Conservation (phyloP, 2,888 invertebrate genomes). For the Poecilus cupreus region DNA sequence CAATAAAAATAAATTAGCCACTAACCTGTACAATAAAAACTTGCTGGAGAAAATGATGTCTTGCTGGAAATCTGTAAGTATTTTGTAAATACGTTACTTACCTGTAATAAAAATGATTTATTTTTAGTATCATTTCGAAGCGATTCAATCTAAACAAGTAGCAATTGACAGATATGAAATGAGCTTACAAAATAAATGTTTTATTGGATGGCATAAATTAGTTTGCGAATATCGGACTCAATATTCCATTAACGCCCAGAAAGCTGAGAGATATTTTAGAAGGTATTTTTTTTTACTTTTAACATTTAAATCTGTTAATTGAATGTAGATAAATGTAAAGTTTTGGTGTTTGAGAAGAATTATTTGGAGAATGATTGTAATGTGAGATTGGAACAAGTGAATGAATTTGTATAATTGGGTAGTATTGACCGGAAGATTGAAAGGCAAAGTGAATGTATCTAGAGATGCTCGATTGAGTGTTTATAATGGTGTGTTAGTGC, state of each 20-base stretch:
- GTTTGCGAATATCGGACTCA: slow-evolving; percentile 66
- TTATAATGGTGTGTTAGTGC: too few relatives aligned
- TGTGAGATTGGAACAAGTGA: too few relatives aligned
- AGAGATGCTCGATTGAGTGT: too few relatives aligned
- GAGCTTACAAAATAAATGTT: slow-evolving; percentile 66
- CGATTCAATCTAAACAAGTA: slow-evolving; percentile 78
- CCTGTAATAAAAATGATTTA: background rate
- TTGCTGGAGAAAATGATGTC: background rate
- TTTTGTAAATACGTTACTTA: background rate
- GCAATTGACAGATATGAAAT: slow-evolving; percentile 84
- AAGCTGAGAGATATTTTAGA: slow-evolving; percentile 73
- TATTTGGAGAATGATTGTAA: too few relatives aligned
- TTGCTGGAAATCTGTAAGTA: slow-evolving; percentile 31
- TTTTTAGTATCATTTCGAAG: slow-evolving; percentile 73
- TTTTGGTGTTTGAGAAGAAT: too few relatives aligned
- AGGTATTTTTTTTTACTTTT: slow-evolving; percentile 72
- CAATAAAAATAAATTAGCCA: slow-evolving; percentile 75
- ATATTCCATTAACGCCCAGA: slow-evolving; percentile 65
- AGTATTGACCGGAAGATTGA: too few relatives aligned
- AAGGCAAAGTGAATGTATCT: too few relatives aligned
- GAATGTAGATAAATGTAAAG: too few relatives aligned
- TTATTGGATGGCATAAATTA: slow-evolving; percentile 67
- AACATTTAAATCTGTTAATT: too few relatives aligned
- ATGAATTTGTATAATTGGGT: too few relatives aligned
- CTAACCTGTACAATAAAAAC: slow-evolving; percentile 74